Conservation (phyloP, 2,888 invertebrate genomes). For the Agonopterix heracliana region DNA sequence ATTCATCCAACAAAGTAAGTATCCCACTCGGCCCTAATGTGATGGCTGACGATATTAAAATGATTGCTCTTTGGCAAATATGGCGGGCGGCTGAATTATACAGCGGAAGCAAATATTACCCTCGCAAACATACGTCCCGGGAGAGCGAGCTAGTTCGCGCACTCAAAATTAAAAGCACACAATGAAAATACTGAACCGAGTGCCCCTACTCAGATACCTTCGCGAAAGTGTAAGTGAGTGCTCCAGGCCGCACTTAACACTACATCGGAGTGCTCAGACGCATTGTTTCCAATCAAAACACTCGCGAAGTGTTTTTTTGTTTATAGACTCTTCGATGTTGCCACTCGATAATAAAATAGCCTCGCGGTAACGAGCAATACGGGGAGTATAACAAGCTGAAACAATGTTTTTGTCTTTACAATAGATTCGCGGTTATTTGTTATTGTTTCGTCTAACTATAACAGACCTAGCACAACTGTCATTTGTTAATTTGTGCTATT, state of each 20-base stretch:
- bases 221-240: slow-evolving; percentile 66
- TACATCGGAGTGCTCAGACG: slow-evolving; percentile 43
- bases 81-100: slow-evolving; percentile 79
- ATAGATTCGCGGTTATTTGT: slow-evolving; percentile 53
- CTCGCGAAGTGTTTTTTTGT: slow-evolving; percentile 73
- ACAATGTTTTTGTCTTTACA: slow-evolving; percentile 60
- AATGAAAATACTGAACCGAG: slow-evolving; percentile 76
- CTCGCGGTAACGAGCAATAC: slow-evolving; percentile 60
- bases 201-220: slow-evolving; percentile 66
- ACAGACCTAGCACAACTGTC: no score
- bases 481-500: no score
- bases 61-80: slow-evolving; percentile 80
- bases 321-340: slow-evolving; percentile 71
- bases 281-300: slow-evolving; percentile 75
- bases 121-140: slow-evolving; percentile 76
- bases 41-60: slow-evolving; percentile 78
- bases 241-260: slow-evolving; percentile 67
- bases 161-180: slow-evolving; percentile 80
- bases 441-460: slow-evolving; percentile 37
- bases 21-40: slow-evolving; percentile 67
- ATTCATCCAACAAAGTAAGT: slow-evolving; percentile 60
- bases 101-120: slow-evolving; percentile 78
- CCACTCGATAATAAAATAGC: slow-evolving; percentile 73
- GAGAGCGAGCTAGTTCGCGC: slow-evolving; percentile 78
- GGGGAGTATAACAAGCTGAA: slow-evolving; percentile 62